These are phyloP conservation scores for Thereva nobilitata DNA, from an alignment of 2,888 invertebrate genomes.

Conservation along the genomic window DNA sequence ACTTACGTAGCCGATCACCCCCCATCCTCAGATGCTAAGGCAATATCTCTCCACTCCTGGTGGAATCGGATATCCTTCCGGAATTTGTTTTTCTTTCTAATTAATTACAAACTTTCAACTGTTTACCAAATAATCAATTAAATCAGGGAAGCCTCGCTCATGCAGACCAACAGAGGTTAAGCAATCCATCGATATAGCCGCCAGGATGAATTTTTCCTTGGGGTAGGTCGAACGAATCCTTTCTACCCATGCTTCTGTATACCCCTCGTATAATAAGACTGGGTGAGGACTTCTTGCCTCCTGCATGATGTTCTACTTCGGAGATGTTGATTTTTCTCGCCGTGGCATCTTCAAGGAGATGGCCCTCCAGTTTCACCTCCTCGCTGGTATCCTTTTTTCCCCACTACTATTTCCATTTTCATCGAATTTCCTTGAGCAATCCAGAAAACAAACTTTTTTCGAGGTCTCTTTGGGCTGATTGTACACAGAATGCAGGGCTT, in stretches of 20 bases:
- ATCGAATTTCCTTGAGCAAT: neutral
- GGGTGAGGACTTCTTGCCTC: neutral
- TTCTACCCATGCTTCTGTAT: conserved; percentile 7
- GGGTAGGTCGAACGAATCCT: conserved; percentile 4
- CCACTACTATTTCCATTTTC: conserved; percentile 8
- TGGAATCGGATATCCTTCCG: conserved; percentile 9
- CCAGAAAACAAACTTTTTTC: too few species aligned
- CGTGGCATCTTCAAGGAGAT: conserved; percentile 5
- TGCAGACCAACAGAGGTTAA: neutral
- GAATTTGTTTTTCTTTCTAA: conserved; percentile 35
- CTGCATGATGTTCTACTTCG: neutral
- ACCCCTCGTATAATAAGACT: neutral
- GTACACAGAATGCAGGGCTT: conserved; percentile 11
- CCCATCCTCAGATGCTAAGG: neutral
- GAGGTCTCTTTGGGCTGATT: neutral
- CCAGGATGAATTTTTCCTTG: conserved; percentile 7
- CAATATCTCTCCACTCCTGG: neutral
- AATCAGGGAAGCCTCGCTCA: conserved; percentile 18
- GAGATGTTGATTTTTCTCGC: conserved; percentile 9
- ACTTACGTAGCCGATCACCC: too few species aligned
- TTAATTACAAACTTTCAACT: conserved; percentile 35
- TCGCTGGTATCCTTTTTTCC: conserved; percentile 12
- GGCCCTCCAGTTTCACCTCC: neutral
- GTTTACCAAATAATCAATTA: conserved; percentile 37
- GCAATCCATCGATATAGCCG: neutral